A percentile compares a stretch with the other conserved stretches of the same genome.
Evolutionary conservation across 2,888 invertebrate species (phyloP).

Genomic region (Cheilosia urbana): DNA sequence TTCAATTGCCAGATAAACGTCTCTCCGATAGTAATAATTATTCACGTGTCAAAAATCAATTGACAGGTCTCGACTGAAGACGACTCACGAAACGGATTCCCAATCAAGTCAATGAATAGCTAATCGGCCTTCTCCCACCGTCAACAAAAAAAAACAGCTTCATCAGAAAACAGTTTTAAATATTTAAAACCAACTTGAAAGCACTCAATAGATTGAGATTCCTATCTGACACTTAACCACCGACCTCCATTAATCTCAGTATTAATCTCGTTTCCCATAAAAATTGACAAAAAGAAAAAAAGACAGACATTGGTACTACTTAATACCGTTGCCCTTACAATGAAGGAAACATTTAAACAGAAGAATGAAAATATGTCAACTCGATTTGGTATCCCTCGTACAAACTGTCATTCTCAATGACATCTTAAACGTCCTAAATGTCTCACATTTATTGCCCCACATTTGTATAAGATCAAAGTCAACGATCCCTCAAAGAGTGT

Average conservation of each 20-base stretch:
- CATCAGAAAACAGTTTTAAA: background rate
- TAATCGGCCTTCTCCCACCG: background rate
- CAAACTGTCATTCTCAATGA: constrained; percentile 56
- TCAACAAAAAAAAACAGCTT: background rate
- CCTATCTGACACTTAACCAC: constrained; percentile 40
- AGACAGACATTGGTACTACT: background rate
- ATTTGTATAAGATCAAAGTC: constrained; percentile 24
- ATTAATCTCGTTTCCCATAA: constrained; percentile 19
- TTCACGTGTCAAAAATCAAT: background rate
- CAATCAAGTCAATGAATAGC: constrained; percentile 18
- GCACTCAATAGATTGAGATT: constrained; percentile 32
- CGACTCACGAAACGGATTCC: constrained; percentile 36
- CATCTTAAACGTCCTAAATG: constrained; percentile 49
- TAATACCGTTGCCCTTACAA: constrained; percentile 55
- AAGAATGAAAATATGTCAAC: constrained; percentile 54
- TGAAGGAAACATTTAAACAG: constrained; percentile 21
- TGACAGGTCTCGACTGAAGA: background rate
- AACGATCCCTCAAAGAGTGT: background rate
- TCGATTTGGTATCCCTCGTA: constrained; percentile 51
- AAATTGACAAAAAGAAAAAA: background rate
- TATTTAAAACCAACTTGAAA: constrained; percentile 18
- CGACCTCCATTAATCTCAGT: constrained; percentile 43
- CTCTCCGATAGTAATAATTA: background rate
- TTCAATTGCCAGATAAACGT: background rate
- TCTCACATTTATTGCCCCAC: constrained; percentile 60